Base-by-base conservation (phyloP, 2,797 vertebrate species). In the Neosilurus mollespiculum region DNA sequence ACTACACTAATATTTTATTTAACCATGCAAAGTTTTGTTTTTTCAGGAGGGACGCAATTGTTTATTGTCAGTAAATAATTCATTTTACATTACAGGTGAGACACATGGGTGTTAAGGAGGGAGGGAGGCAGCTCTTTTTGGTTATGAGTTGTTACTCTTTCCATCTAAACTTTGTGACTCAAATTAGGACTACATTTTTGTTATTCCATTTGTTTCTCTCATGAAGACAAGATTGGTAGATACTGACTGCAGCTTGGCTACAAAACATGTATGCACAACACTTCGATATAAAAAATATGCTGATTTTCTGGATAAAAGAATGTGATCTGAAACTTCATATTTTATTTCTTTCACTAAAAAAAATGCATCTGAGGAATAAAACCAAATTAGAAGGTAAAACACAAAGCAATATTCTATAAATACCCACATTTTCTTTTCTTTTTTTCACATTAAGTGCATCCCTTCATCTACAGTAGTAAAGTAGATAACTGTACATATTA, bases 311-410 rank as follows among this genome's bases (percentile, higher is more conserved):
- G 8, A 22, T 16, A 43, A 9, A 20, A 78, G 8, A 80, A 24
- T 20, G 11, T 66, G 9, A 61, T 30, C 26, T 73, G 11, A 62
- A 65, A 14, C 16, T 80, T 70, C 49, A 71, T 16, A 37, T 69
- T 37, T 62, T n/a, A 75, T 75, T 75, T 8, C 61, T 30, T 64
- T 56, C 67, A 20, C 10, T 61, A 22, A 81, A 77, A 78, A 81
- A 84, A 82, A 80, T 77, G 77, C 61, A 78, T 81, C 3, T 71
- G 20, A 49, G 61, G 49, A 62, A 14, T 76, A 12, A 56, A 77
- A 43, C 9, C 58, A 43, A 43, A 77, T 54, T 72, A 24, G 22
- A 72, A 26, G 16, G 9, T 75, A 20, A 22, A 34, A 37, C 5
- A 16, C 3, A 8, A 49, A 24, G 43, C 30, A 59, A 20, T 73